These are phyloP conservation scores for Rhodeus uyekii DNA, from an alignment of 2,797 vertebrate species.

Conservation along the genomic window DNA sequence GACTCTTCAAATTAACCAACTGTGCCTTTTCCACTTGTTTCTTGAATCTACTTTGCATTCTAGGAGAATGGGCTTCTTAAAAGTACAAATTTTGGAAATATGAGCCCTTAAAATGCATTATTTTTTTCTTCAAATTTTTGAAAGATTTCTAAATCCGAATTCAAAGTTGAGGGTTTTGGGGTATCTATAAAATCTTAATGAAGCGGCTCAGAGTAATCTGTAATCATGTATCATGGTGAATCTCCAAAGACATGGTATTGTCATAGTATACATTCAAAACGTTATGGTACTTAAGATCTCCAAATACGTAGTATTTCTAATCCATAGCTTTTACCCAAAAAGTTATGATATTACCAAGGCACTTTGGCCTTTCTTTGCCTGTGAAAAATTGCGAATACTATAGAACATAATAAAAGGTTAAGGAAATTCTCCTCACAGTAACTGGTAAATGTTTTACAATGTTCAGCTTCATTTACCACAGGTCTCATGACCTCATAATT, in stretches of 20 bases:
- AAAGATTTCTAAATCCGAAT: no score
- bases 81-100: no score
- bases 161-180: no score
- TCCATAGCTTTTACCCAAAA: not conserved
- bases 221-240: not conserved
- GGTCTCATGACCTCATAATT: slow-evolving; percentile 62
- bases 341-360: not conserved
- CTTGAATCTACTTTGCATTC: no score
- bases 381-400: not conserved
- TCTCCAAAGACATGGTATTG: not conserved
- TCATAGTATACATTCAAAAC: not conserved
- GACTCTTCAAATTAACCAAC: no score
- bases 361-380: not conserved
- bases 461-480: slow-evolving; percentile 67
- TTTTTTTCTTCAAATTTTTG: no score
- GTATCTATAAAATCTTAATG: no score
- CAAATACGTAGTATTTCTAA: not conserved
- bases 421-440: not conserved
- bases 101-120: no score
- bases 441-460: slow-evolving; percentile 56
- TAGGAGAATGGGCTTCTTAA: no score
- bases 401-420: not conserved
- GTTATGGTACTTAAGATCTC: not conserved
- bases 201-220: no score
- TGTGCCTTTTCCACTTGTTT: no score